Percentiles rank a stretch among this genome's conserved stretches.
Evolutionary conservation across 2,113 vertebrate genomes (phyloP).

Genomic region (Nipponia nippon): DNA sequence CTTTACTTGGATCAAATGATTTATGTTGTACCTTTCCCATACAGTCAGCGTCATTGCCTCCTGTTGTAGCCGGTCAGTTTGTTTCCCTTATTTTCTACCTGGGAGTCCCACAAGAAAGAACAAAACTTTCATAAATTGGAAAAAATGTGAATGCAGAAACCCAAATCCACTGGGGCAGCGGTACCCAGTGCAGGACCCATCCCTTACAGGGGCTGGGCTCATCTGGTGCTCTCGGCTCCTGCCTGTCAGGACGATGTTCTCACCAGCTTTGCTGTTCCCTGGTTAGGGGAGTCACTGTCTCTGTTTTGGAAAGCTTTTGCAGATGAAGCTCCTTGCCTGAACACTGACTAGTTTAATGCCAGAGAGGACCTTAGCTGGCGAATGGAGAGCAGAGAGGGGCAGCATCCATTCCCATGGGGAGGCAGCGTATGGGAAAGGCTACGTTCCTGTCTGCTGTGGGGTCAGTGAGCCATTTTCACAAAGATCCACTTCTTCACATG

Average conservation of each 20-base stretch:
- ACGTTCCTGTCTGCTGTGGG: not conserved
- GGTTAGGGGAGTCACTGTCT: not conserved
- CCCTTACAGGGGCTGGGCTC: not conserved
- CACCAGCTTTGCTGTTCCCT: accelerated
- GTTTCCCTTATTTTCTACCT: not conserved
- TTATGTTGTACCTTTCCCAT: not conserved
- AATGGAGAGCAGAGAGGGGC: not conserved
- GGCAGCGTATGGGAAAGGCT: not conserved
- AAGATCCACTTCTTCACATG: not conserved
- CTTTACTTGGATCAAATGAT: not conserved
- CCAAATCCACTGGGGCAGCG: not conserved
- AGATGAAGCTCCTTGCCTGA: not conserved
- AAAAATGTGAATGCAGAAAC: not conserved
- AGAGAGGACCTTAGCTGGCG: not conserved
- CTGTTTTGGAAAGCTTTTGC: not conserved
- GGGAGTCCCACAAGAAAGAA: not conserved
- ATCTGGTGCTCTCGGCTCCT: not conserved
- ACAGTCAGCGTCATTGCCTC: not conserved
- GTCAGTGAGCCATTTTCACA: not conserved
- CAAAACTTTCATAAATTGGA: not conserved
- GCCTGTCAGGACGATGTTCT: not conserved
- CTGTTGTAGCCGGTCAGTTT: not conserved
- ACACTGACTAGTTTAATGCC: not conserved
- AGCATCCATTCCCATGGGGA: not conserved
- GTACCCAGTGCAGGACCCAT: accelerated